Base-by-base conservation (phyloP, 2,797 vertebrate species). In the Gallinago solitaria region DNA sequence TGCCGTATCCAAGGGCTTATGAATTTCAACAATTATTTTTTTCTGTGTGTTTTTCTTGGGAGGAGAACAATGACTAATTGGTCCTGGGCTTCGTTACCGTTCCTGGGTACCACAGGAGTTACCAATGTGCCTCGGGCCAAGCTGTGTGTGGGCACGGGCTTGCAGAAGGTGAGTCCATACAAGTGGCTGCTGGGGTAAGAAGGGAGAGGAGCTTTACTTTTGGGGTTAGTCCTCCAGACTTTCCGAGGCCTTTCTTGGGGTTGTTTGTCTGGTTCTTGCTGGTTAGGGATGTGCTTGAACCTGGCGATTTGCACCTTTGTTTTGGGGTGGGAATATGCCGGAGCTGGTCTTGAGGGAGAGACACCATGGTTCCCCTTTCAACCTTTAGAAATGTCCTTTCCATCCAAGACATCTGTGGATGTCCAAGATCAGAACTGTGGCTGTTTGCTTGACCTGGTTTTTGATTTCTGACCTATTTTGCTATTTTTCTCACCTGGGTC, bases 1-100 rank as follows among this genome's bases (percentile, higher is more conserved):
- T 0, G 0, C 56, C 18, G 79, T 79, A 81, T 93, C 87, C 89
- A 74, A 69, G 73, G 84, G n/a, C 54, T 93, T 67, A 74, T 74
- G 88, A 93, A 86, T 86, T 59, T 85, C 73, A 89, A 45, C 60
- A 54, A 33, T 78, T 85, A 53, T 77, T 91, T 90, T 37, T 53
- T 78, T 71, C 64, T 37, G 6, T 41, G 32, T 64, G 2, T 28
- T 89, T 70, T 67, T 33, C 70, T 37, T 74, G 18, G 14, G 74
- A 70, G 60, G 41, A 92, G 21, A 23, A 79, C 41, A 73, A 47
- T 0, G 8, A 75, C 53, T 94, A 88, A 94, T 80, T 78, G 71
- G 59, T 50, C 30, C 67, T 59, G 61, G 41, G 73, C 59, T 86
- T 84, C 0, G 0, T 93, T 92, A 39, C 9, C 0, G 19, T 63